These are phyloP conservation scores for Rhincodon typus DNA, from an alignment of 2,797 vertebrate genomes.

Conservation along the genomic window DNA sequence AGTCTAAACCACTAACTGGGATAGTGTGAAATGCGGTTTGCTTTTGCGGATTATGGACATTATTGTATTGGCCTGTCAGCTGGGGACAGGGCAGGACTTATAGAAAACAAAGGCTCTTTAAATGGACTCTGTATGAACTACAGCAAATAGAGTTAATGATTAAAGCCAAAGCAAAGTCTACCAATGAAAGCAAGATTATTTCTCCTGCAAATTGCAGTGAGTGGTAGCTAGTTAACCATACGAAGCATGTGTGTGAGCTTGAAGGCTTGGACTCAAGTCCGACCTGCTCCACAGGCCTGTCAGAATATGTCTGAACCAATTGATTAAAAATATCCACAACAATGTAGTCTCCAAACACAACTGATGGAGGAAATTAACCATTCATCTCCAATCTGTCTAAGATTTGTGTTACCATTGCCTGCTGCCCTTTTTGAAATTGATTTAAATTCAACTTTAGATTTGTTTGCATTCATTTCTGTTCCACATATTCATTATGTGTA, in stretches of 20 bases:
- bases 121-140: background rate
- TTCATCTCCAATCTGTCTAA: background rate
- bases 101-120: background rate
- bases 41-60: background rate
- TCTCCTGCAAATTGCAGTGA: background rate
- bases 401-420: too few relatives aligned
- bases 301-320: too few relatives aligned
- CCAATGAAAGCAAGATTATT: background rate
- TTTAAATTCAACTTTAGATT: too few relatives aligned
- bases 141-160: background rate
- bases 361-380: background rate
- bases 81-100: background rate
- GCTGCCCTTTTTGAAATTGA: too few relatives aligned
- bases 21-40: background rate
- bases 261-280: too few relatives aligned
- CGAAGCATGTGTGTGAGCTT: background rate
- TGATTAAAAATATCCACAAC: background rate
- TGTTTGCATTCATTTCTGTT: too few relatives aligned
- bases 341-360: background rate
- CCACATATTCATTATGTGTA: too few relatives aligned
- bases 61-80: background rate
- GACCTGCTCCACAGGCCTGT: too few relatives aligned
- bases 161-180: background rate
- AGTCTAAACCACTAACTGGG: background rate
- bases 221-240: background rate